These are phyloP conservation scores for Leptoclinus maculatus DNA, from an alignment of 2,797 vertebrate genomes.

Conservation along the genomic window DNA sequence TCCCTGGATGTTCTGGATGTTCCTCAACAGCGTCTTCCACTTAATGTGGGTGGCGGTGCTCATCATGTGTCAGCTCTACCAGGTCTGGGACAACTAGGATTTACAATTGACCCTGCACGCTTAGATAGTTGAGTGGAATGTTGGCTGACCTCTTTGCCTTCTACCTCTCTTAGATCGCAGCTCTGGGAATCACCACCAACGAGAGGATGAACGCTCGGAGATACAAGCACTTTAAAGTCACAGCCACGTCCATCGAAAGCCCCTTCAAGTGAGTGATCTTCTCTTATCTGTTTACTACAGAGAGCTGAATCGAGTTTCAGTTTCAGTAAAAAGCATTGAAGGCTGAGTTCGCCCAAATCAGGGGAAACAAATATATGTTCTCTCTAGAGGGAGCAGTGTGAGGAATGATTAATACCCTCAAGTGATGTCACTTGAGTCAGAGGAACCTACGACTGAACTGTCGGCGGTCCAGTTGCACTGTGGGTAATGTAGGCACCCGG, in stretches of 20 bases:
- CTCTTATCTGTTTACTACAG: neutral
- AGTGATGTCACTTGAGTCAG: neutral
- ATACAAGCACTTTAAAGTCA: conserved; percentile 99
- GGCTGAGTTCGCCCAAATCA: neutral
- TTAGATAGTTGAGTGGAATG: neutral
- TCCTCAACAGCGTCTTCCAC: conserved; percentile 98
- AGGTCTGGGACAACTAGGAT: conserved; percentile 78
- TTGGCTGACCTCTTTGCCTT: conserved; percentile 9
- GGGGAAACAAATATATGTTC: too few relatives aligned
- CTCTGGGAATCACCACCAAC: conserved; percentile 98
- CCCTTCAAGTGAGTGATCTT: conserved; percentile 93
- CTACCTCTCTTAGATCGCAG: conserved; percentile 88
- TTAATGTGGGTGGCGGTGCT: conserved; percentile 99
- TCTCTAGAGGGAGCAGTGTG: too few relatives aligned
- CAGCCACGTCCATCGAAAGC: conserved; percentile 98
- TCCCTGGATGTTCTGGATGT: conserved; percentile 99
- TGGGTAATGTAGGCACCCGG: too few relatives aligned
- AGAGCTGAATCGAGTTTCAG: neutral
- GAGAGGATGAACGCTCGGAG: conserved; percentile 99
- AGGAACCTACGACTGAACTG: neutral
- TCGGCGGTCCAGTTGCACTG: neutral
- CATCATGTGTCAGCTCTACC: conserved; percentile 99
- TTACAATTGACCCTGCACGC: too few relatives aligned
- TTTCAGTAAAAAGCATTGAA: neutral
- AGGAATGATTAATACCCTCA: too few relatives aligned